Evolutionary conservation across 2,797 vertebrate species (phyloP).

Genomic region (Anniella stebbinsi): DNA sequence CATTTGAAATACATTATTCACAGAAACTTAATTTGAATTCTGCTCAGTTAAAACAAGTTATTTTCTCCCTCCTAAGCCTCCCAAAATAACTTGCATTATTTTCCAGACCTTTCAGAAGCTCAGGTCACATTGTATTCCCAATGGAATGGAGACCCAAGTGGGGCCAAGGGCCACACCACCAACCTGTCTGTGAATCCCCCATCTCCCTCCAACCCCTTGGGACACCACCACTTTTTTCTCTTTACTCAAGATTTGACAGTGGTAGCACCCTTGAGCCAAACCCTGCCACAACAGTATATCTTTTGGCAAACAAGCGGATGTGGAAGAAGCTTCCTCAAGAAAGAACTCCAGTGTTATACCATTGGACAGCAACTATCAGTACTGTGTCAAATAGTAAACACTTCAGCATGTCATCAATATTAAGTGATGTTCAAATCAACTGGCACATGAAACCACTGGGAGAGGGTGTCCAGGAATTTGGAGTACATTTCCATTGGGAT

Average conservation of each 20-base stretch:
- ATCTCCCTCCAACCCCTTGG: not conserved
- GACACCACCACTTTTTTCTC: not conserved
- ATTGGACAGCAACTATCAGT: not conserved
- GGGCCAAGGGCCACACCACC: too few relatives aligned
- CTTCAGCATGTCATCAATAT: not conserved
- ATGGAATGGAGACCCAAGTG: too few relatives aligned
- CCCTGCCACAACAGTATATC: too few relatives aligned
- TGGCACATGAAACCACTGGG: not conserved
- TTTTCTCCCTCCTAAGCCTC: too few relatives aligned
- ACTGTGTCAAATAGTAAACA: not conserved
- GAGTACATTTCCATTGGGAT: not conserved
- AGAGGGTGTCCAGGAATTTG: not conserved
- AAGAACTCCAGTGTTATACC: not conserved
- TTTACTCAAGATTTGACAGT: too few relatives aligned
- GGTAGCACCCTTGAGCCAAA: too few relatives aligned
- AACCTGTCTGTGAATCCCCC: too few relatives aligned
- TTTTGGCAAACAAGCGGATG: not conserved
- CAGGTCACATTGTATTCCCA: too few relatives aligned
- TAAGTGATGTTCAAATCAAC: not conserved
- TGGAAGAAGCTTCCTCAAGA: not conserved
- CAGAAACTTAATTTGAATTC: too few relatives aligned
- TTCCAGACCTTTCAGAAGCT: too few relatives aligned
- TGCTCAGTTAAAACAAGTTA: too few relatives aligned
- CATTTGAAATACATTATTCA: not conserved
- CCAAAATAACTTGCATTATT: too few relatives aligned